Evolutionary conservation across 2,888 invertebrate genomes (phyloP).

Genomic region (Brachypalpus laphriformis): DNA sequence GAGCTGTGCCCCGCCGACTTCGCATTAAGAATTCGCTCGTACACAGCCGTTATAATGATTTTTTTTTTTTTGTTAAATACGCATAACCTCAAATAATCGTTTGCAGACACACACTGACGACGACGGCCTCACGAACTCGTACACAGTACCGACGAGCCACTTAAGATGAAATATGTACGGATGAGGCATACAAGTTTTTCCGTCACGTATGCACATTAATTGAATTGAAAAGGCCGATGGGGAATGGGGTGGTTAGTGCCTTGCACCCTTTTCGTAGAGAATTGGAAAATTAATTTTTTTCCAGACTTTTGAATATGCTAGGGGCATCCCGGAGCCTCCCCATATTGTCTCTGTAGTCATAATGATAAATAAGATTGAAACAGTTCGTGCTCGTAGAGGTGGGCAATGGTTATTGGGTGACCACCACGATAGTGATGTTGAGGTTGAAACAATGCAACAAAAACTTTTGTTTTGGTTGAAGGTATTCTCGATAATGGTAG

Average conservation of each 20-base stretch:
- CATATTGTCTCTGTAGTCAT: conserved; percentile 1
- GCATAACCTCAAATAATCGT: conserved; percentile 72
- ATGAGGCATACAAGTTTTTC: conserved; percentile 67
- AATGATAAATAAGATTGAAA: conserved; percentile 38
- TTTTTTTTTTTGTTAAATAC: conserved; percentile 62
- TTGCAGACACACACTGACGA: conserved; percentile 29
- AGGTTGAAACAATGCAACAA: not conserved
- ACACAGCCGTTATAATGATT: conserved; percentile 48
- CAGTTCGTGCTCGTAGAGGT: conserved; percentile 13
- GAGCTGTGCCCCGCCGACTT: conserved; percentile 10
- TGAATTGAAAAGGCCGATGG: conserved; percentile 64
- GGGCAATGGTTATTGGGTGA: not conserved
- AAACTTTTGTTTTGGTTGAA: not conserved
- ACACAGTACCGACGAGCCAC: conserved; percentile 42
- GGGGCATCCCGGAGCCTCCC: conserved; percentile 31
- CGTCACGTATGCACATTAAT: conserved; percentile 74
- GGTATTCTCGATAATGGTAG: not conserved
- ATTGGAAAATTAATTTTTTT: conserved; percentile 44
- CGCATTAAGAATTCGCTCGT: conserved; percentile 28
- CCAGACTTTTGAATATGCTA: conserved; percentile 49
- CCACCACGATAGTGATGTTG: not conserved
- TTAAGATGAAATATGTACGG: conserved; percentile 68
- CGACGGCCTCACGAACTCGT: conserved; percentile 37
- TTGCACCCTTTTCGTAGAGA: conserved; percentile 10
- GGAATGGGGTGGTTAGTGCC: not conserved